Evolutionary conservation across 1,140 invertebrate species (phyloP).

Genomic region (Sminthurides bifidus): DNA sequence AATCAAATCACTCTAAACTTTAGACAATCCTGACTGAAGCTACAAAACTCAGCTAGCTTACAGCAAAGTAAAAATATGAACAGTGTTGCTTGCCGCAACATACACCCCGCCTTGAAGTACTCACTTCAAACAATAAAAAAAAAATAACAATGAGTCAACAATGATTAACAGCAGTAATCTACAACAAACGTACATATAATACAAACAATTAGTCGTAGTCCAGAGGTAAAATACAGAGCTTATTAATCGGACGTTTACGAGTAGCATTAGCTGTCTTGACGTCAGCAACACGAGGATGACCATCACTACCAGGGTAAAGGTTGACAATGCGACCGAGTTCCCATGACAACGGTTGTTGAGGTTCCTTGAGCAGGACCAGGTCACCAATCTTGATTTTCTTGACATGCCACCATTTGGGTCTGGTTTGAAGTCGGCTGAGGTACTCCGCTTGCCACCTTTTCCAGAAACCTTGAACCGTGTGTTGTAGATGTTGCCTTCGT

Average conservation of each 20-base stretch:
- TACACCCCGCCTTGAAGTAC: too few relatives aligned
- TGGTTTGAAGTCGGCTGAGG: background rate
- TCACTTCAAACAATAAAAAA: too few relatives aligned
- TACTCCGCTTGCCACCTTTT: constrained; percentile 10
- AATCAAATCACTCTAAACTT: too few relatives aligned
- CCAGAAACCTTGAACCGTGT: constrained; percentile 8
- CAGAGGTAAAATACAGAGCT: constrained; percentile 36
- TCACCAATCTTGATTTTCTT: constrained; percentile 9
- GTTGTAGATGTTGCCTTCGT: constrained; percentile 14
- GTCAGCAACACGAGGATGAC: constrained; percentile 25
- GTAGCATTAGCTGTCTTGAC: constrained; percentile 5
- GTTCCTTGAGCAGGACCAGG: constrained; percentile 32
- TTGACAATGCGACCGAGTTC: constrained; percentile 33
- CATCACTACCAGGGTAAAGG: constrained; percentile 32
- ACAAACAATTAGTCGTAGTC: too few relatives aligned
- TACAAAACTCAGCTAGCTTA: too few relatives aligned
- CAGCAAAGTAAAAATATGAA: too few relatives aligned
- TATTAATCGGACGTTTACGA: constrained; percentile 1
- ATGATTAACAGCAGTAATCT: too few relatives aligned
- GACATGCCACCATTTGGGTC: background rate
- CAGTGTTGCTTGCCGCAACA: too few relatives aligned
- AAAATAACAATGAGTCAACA: too few relatives aligned
- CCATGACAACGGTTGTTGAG: constrained; percentile 33
- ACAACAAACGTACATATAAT: too few relatives aligned
- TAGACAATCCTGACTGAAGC: too few relatives aligned